Evolutionary conservation across 1,140 invertebrate genomes (phyloP).

Genomic region (Ganaspis sp.): DNA sequence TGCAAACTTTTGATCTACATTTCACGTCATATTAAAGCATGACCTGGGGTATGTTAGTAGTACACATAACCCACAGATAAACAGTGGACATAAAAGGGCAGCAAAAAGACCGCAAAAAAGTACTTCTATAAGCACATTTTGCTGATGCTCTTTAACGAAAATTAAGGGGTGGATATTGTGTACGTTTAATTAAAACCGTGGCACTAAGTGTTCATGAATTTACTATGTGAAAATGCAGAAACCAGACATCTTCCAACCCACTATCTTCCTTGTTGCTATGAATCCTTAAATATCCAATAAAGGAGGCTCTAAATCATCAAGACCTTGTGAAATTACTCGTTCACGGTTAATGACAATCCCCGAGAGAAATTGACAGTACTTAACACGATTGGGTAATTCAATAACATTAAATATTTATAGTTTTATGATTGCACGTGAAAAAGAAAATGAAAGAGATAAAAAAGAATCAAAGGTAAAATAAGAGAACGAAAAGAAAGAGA

Average conservation of each 20-base stretch:
- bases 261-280: not conserved
- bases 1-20: conserved; percentile 10
- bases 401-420: not conserved
- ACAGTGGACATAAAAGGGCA: not conserved
- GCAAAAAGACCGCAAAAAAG: not conserved
- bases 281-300: conserved; percentile 10
- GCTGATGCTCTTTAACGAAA: not conserved
- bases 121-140: not conserved
- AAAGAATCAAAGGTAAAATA: too few species aligned
- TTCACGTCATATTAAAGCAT: not conserved
- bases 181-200: conserved; percentile 8
- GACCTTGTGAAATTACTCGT: not conserved
- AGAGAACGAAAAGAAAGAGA: too few species aligned
- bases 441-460: too few species aligned
- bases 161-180: not conserved
- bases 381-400: not conserved
- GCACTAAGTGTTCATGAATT: conserved; percentile 12
- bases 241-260: not conserved
- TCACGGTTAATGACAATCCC: not conserved
- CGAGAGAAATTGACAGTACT: not conserved
- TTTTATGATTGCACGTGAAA: too few species aligned
- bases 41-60: not conserved
- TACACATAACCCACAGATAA: not conserved
- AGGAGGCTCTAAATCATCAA: not conserved
- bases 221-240: not conserved